Conservation (phyloP, 2,888 invertebrate genomes). For the Elmis aenea region DNA sequence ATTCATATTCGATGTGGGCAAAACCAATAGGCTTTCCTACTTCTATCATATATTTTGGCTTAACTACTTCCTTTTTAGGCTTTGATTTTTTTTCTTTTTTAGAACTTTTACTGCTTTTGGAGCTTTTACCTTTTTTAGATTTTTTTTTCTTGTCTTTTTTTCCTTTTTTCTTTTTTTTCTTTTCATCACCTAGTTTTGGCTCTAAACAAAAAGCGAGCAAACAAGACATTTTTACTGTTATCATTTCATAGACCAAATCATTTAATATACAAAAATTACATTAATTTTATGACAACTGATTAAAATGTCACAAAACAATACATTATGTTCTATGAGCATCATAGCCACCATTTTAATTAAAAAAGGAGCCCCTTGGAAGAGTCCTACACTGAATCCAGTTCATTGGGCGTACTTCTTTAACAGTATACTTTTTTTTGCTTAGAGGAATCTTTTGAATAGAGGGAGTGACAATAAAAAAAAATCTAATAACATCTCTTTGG, state of each 20-base stretch:
- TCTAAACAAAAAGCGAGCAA: slow-evolving; percentile 16
- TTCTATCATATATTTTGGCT: slow-evolving; percentile 20
- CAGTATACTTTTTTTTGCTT: too few relatives aligned
- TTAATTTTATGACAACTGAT: background rate
- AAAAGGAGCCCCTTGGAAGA: too few relatives aligned
- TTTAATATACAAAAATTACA: slow-evolving; percentile 1
- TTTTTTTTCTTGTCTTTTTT: slow-evolving; percentile 6
- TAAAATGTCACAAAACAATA: background rate
- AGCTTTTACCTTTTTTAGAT: slow-evolving; percentile 6
- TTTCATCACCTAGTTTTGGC: slow-evolving; percentile 1
- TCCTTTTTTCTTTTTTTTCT: slow-evolving; percentile 8
- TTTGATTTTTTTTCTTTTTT: slow-evolving; percentile 6
- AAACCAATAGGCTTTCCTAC: slow-evolving; percentile 18
- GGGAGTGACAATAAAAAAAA: too few relatives aligned
- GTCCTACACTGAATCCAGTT: too few relatives aligned
- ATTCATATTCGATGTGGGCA: slow-evolving; percentile 26
- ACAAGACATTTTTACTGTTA: slow-evolving; percentile 15
- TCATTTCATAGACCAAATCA: slow-evolving; percentile 11
- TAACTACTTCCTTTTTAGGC: slow-evolving; percentile 2
- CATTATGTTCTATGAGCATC: slow-evolving; percentile 1
- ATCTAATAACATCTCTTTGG: too few relatives aligned
- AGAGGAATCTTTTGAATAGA: too few relatives aligned
- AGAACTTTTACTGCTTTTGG: slow-evolving; percentile 5
- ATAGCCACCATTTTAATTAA: too few relatives aligned
- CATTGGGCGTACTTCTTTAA: too few relatives aligned